phyloP scores from a whole-genome alignment of 2,113 vertebrate genomes.

The Theristicus caerulescens region DNA sequence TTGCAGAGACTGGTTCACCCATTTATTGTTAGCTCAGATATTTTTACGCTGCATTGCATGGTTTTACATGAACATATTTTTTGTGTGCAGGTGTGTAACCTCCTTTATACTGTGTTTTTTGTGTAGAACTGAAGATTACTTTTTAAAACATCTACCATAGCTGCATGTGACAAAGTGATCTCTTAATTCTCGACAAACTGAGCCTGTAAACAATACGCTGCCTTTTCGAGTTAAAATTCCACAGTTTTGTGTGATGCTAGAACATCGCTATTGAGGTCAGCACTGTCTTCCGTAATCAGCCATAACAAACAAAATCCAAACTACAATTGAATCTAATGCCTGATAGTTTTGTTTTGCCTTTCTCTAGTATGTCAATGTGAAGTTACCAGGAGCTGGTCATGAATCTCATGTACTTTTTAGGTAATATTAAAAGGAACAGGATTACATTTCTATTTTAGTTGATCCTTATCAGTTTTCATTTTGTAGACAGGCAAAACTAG shows the following conservation, averaged over 20 bases:
- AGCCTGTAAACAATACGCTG: background rate
- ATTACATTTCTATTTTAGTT: background rate
- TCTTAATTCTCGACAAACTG: background rate
- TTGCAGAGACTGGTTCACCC: background rate
- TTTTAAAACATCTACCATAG: background rate
- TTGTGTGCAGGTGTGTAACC: background rate
- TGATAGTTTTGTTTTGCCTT: background rate
- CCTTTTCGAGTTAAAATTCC: background rate
- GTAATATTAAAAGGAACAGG: background rate
- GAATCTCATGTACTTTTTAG: background rate
- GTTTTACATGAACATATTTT: background rate
- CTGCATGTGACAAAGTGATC: background rate
- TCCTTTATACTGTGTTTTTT: background rate
- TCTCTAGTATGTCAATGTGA: background rate
- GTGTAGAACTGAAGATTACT: background rate
- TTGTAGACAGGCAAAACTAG: constrained; percentile 21
- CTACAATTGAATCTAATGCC: background rate
- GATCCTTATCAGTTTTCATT: background rate
- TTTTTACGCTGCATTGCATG: background rate
- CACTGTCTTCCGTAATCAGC: background rate
- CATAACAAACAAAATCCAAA: background rate
- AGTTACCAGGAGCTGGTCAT: background rate
- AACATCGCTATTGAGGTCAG: background rate
- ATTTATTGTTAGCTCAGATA: background rate
- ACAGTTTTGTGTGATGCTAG: background rate